A percentile compares a stretch with the other conserved stretches of the same genome.
These are phyloP conservation scores for Actinia tenebrosa DNA, from an alignment of 64 coral and sea anemone genomes.

Conservation along the genomic window DNA sequence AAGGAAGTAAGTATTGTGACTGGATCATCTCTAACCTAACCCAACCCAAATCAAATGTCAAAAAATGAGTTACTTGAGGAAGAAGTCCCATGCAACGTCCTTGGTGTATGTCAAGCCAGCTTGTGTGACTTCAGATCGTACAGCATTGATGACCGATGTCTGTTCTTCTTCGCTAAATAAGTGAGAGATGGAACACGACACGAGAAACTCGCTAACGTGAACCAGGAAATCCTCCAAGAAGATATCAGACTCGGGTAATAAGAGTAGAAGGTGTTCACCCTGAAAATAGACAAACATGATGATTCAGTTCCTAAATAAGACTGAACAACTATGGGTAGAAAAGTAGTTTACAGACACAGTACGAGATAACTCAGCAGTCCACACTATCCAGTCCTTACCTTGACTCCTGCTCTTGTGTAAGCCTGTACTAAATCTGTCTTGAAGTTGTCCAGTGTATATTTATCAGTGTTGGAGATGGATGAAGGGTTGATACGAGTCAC, in stretches of 20 bases:
- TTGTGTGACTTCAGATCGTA: constrained; percentile 94
- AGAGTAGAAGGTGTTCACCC: constrained; percentile 85
- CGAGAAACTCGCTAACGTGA: constrained; percentile 89
- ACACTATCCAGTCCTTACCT: constrained; percentile 34
- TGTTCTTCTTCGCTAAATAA: constrained; percentile 94
- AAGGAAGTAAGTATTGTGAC: too few relatives aligned
- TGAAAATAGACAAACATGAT: constrained; percentile 18
- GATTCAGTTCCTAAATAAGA: not conserved
- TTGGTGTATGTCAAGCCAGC: constrained; percentile 91
- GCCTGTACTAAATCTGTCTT: constrained; percentile 88
- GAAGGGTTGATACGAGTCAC: constrained; percentile 89
- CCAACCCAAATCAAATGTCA: too few relatives aligned
- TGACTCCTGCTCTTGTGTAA: constrained; percentile 88
- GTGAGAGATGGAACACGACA: constrained; percentile 88
- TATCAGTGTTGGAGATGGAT: constrained; percentile 29
- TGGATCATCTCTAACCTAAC: too few relatives aligned
- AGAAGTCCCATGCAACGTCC: constrained; percentile 98
- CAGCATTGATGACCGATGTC: constrained; percentile 91
- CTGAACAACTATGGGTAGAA: too few relatives aligned
- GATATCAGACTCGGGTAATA: constrained; percentile 86
- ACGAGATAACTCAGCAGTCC: too few relatives aligned
- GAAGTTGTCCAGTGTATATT: constrained; percentile 81
- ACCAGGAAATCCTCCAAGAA: constrained; percentile 79
- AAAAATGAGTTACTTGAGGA: constrained; percentile 63
- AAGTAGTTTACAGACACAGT: too few relatives aligned